Evolutionary conservation across 2,113 vertebrate genomes (phyloP).

Genomic region (Tetraodon nigroviridis): DNA sequence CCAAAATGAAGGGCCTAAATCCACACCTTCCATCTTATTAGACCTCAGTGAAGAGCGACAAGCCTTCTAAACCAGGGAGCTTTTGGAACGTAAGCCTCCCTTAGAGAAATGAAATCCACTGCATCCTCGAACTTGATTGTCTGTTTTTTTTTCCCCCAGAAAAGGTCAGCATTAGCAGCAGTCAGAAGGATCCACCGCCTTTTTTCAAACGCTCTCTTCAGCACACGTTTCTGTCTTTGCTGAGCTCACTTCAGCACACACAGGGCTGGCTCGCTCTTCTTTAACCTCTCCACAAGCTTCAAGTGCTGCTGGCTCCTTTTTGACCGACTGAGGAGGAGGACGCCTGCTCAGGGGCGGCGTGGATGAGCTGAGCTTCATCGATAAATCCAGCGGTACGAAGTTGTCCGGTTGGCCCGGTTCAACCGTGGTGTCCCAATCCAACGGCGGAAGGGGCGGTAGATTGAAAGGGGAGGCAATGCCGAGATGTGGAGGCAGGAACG

Average conservation of each 20-base stretch:
- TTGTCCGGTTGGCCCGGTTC: slow-evolving; percentile 2
- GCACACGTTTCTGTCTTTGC: neutral
- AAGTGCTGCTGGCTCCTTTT: slow-evolving; percentile 40
- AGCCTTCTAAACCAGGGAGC: too few species aligned
- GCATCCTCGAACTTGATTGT: too few species aligned
- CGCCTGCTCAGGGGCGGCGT: neutral
- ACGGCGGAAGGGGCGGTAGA: neutral
- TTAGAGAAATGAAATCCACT: too few species aligned
- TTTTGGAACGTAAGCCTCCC: too few species aligned
- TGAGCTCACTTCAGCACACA: neutral
- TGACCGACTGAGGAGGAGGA: slow-evolving; percentile 16
- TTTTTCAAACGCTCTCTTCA: slow-evolving; percentile 8
- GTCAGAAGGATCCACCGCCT: slow-evolving; percentile 2
- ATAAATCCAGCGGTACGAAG: slow-evolving; percentile 53
- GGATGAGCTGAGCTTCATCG: slow-evolving; percentile 19
- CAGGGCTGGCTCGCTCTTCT: neutral
- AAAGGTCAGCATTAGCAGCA: too few species aligned
- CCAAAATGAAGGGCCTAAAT: too few species aligned
- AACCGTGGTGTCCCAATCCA: slow-evolving; percentile 11
- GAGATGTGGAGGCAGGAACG: slow-evolving; percentile 1
- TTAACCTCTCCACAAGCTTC: slow-evolving; percentile 18
- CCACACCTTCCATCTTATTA: too few species aligned
- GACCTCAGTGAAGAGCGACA: too few species aligned
- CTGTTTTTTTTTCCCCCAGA: too few species aligned
- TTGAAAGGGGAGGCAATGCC: neutral